Evolutionary conservation across 1,140 invertebrate species (phyloP), one percentile per base, ranked within the genome.

Genomic region (Triops longicaudatus): DNA sequence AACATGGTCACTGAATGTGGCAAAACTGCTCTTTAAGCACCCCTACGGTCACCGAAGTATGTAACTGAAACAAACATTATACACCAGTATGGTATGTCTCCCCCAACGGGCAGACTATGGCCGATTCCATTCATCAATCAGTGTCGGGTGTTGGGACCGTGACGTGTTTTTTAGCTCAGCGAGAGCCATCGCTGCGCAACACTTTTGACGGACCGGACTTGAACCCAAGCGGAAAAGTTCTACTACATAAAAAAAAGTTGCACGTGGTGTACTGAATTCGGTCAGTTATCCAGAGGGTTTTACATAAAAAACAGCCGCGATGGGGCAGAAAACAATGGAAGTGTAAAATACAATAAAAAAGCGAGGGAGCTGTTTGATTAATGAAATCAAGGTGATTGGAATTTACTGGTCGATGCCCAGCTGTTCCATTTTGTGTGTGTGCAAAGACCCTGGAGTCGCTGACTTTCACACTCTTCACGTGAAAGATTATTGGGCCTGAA

Each of bases 311-410:
- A 63, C 50, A 17, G 50, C 4, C 50, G 17, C 50, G 50, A 63
- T n/a, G 22, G 50, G 31, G 31, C 31, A 37, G 31, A 7, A 37
- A 37, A 37, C 31, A 37, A 37, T 37, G 7, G 31, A 37, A 7
- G 31, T 37, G 31, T 37, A 63, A 44, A 9, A 63, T n/a, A 63
- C 22, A 63, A 63, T 63, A 63, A 22, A 63, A 63, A 63, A 63
- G 22, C 14, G 50, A 63, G 44, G 44, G 50, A 3, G 50, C 22
- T 22, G 22, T 63, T 63, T 63, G 50, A 63, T 63, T 63, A 63
- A 63, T 63, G 50, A 63, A 63, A 63, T 63, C 50, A 37, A 37
- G 31, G 31, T 63, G 50, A 63, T 63, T 22, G 50, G 50, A 63
- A 63, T 63, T 17, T 63, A 22, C 22, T 22, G n/a, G 50, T 22